Base-by-base conservation (phyloP, 2,888 invertebrate genomes). In the Dinocampus coccinellae region DNA sequence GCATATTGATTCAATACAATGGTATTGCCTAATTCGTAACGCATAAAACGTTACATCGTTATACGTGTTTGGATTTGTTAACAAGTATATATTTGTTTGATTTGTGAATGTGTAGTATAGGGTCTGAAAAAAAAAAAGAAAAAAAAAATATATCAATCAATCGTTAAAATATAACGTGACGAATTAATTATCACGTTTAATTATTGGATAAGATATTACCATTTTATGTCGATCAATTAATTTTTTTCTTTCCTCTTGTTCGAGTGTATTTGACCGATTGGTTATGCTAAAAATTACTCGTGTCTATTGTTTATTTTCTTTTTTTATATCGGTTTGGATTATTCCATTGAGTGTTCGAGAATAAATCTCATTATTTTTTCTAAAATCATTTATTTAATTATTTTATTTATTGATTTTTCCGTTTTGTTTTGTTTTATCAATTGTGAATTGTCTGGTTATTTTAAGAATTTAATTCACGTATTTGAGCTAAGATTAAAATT, bases 1-100 rank as follows among this genome's bases (percentile, higher is more conserved):
- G 55, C 55, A 55, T 33, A 58, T 58, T 58, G 58, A 58, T 58
- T 58, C n/a, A 33, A 2, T 33, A 58, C 29, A 58, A 58, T 58
- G 33, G 16, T 34, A 58, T 33, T 58, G 33, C 6, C 33, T 34
- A 58, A 58, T 58, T 58, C 20, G 34, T 9, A 58, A 58, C 34
- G 58, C 58, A 20, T 34, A 9, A 9, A 10, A 58, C 33, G 58
- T 58, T 10, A 33, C 16, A 58, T 2, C 16, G 33, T 16, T 33
- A 58, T 33, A 58, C 58, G 58, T 58, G 58, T 33, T 4, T 16
- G 34, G 26, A 29, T 58, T 33, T 34, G 16, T 58, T 58, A 58
- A 58, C 58, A 33, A 58, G 58, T 33, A 34, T 24, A 47, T 47
- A 29, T 26, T 58, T 58, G 58, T 16, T 58, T 20, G 26, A 58